Evolutionary conservation across 2,797 vertebrate genomes (phyloP), one percentile per base, ranked within the genome.

Genomic region (Sciaenops ocellatus): DNA sequence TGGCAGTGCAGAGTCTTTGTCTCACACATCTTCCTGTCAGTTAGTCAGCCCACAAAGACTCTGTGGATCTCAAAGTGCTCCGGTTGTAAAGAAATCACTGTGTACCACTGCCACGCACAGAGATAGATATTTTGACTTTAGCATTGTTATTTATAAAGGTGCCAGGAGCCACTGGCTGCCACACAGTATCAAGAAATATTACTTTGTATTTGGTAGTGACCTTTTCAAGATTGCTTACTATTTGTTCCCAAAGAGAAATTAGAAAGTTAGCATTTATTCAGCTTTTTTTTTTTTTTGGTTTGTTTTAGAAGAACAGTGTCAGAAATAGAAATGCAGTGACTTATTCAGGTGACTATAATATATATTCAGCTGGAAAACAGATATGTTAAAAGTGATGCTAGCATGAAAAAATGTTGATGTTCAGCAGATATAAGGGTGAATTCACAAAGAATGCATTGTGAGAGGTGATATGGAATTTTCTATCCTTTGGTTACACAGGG

Each of bases 11-110:
- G 55, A 74, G 34, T 71, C 73, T 90, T 85, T 86, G 82, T 85
- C 80, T 74, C 72, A 73, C 57, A 75, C 78, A 56, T 84, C 84
- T 75, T 83, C 61, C 77, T 88, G 76, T 84, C 78, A 80, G 76
- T 78, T 55, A 57, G 61, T 71, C 84, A 67, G 28, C 76, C 83
- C 78, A 74, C 73, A 57, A 57, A 62, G 62, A 77, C 66, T 69
- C 78, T 13, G 6, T 46, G 73, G 72, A 44, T 82, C 68, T 81
- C 60, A 79, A 65, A 80, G 73, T 28, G 52, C 66, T 73, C 50
- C 30, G 2, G 20, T 46, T 9, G 17, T 68, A 69, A 66, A 72
- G n/a, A 65, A 71, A 78, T 63, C 67, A 59, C 80, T 90, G 76
- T 10, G 54, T 62, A 57, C 34, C 34, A 3, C 34, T 34, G 64